Evolutionary conservation across 2,797 vertebrate genomes (phyloP), one percentile per base, ranked within the genome.

Genomic region (Microctenopoma stevenorrisi): DNA sequence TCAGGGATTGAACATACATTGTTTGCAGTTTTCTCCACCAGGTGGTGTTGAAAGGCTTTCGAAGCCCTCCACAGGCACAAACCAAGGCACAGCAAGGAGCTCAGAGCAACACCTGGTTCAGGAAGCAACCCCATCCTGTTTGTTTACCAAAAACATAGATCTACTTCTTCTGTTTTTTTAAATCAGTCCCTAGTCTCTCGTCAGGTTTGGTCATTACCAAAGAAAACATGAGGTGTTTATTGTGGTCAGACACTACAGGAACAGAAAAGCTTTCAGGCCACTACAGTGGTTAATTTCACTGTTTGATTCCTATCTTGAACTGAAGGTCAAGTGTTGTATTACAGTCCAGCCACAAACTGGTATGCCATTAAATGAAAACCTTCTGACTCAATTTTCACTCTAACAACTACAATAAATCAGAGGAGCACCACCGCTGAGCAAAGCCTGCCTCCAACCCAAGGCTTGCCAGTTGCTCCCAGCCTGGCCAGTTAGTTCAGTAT

Each of bases 331-430:
- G 73, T 63, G 79, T 38, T 28, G 76, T 68, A 78, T 76, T 72
- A 79, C 74, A 76, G 83, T 71, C 50, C 62, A 76, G 78, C 64
- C 71, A 72, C 62, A 35, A 61, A 76, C 82, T 68, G 58, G 66
- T 70, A 63, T 64, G 78, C 78, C 76, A 77, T 83, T 89, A 90
- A 91, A 91, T 90, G 89, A 91, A 90, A 92, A 85, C 86, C 85
- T 88, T 89, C 88, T 86, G 87, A 90, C 85, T 91, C 90, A 87
- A 91, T 91, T 88, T 90, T 90, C 79, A 64, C 71, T 48, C 77
- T 86, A 91, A 91, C 86, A 84, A 81, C 78, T 46, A 59, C 77
- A 87, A 92, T 92, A 92, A 93, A 92, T 91, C 92, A 90, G 79
- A 79, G 49, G 64, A 78, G 80, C 26, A n/a, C 68, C 74, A 78